phyloP scores from a whole-genome alignment of 2,113 vertebrate species.

The Ploceus nigricollis region DNA sequence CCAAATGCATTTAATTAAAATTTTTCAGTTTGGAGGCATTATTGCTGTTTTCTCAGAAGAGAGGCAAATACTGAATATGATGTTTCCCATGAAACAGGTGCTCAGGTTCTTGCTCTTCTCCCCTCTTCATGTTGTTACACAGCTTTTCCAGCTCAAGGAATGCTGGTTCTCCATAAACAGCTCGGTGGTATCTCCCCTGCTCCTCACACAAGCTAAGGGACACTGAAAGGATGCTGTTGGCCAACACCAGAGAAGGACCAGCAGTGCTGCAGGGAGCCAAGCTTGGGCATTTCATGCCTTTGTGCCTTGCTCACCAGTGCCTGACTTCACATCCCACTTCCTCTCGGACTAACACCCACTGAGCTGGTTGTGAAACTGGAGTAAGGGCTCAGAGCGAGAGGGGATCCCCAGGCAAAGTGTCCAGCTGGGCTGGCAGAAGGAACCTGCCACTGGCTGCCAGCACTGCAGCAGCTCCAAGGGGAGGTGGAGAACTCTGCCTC shows the following conservation, averaged over 20 bases:
- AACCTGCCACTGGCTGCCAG: not conserved
- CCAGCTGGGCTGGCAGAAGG: not conserved
- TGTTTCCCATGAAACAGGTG: not conserved
- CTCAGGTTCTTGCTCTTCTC: not conserved
- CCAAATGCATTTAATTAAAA: not conserved
- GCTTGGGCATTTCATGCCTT: not conserved
- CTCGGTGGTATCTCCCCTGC: not conserved
- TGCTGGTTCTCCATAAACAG: not conserved
- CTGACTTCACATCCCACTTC: not conserved
- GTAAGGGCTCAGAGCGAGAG: rapidly evolving
- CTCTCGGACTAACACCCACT: not conserved
- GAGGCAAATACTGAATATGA: not conserved
- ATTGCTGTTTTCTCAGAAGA: not conserved
- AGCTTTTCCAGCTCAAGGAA: not conserved
- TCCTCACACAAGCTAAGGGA: not conserved
- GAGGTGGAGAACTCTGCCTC: not conserved
- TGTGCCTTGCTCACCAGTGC: not conserved
- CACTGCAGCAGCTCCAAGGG: not conserved
- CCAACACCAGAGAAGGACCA: not conserved
- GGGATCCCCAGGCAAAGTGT: too few relatives aligned
- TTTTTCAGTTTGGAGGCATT: not conserved
- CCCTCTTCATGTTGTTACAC: not conserved
- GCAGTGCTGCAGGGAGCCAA: not conserved
- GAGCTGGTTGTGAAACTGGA: not conserved
- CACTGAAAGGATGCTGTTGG: not conserved